Evolutionary conservation across 2,797 vertebrate genomes (phyloP).

Genomic region (Xenops minutus): DNA sequence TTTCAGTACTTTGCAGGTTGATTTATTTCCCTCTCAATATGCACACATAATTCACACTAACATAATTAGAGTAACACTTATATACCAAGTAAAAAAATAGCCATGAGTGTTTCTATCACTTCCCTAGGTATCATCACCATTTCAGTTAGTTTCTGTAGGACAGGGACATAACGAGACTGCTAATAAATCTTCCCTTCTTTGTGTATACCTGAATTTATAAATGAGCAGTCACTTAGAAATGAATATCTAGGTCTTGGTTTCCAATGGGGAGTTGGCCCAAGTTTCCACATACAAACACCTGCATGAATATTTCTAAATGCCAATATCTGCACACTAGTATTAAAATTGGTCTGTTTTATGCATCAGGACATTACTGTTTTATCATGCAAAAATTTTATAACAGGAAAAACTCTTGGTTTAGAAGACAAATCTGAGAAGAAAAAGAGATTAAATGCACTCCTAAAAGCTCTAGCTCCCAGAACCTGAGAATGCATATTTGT

Average conservation of each 20-base stretch:
- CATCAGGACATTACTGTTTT: background rate
- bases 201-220: slow-evolving; percentile 18
- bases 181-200: slow-evolving; percentile 16
- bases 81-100: slow-evolving; percentile 25
- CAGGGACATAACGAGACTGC: background rate
- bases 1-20: background rate
- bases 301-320: background rate
- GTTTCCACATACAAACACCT: background rate
- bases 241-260: background rate
- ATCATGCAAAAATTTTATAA: background rate
- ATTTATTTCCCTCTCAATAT: slow-evolving; percentile 8
- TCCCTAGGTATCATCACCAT: background rate
- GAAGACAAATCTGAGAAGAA: background rate
- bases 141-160: background rate
- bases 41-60: slow-evolving; percentile 7
- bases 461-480: background rate
- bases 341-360: background rate
- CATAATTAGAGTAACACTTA: background rate
- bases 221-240: background rate
- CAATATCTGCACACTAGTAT: background rate
- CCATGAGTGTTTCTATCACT: background rate
- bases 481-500: background rate
- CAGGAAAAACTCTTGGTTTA: background rate
- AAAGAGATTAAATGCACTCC: background rate
- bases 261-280: background rate